Evolutionary conservation across 2,797 vertebrate species (phyloP), one percentile per base, ranked within the genome.

Genomic region (Sebastes aleutianus): DNA sequence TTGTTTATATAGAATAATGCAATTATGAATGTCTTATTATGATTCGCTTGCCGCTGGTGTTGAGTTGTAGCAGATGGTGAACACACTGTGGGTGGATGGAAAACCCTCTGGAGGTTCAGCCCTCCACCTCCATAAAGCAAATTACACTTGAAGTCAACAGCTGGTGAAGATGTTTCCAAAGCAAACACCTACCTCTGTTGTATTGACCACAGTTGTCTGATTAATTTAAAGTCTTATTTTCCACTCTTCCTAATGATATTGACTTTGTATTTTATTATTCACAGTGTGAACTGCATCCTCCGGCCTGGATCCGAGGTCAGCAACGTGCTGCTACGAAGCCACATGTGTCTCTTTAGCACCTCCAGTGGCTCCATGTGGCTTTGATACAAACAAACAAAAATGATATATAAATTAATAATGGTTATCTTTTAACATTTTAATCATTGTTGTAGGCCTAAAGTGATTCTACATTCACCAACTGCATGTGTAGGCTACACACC

Each of bases 31-130:
- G 18, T 64, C 16, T 70, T 29, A 26, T 69, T 10, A n/a, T 57
- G 36, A 22, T 65, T 53, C 12, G 20, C 16, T 16, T 50, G 50
- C 54, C 8, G 2, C 10, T 34, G 39, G 11, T 70, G 43, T 53
- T 73, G 16, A 5, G 54, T 14, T 32, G 53, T 2, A 67, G 27
- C 53, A 82, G 65, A 76, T 82, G 73, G 53, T 67, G 6, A 29
- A 74, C 50, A 59, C 29, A n/a, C 50, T 20, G 39, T 72, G 74
- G 61, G 74, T 39, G 67, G 62, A 74, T 79, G 70, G 10, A 34
- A 67, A 76, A 57, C 6, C 67, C 71, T 63, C 27, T 27, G 34
- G 62, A 81, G 34, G 32, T 69, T 75, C 29, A 76, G 74, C 50
- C 27, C 43, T 27, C 32, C 54, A 66, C 56, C 64, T 53, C 34